Evolutionary conservation across 2,797 vertebrate genomes (phyloP), one percentile per base, ranked within the genome.

Genomic region (Sphenodon punctatus): DNA sequence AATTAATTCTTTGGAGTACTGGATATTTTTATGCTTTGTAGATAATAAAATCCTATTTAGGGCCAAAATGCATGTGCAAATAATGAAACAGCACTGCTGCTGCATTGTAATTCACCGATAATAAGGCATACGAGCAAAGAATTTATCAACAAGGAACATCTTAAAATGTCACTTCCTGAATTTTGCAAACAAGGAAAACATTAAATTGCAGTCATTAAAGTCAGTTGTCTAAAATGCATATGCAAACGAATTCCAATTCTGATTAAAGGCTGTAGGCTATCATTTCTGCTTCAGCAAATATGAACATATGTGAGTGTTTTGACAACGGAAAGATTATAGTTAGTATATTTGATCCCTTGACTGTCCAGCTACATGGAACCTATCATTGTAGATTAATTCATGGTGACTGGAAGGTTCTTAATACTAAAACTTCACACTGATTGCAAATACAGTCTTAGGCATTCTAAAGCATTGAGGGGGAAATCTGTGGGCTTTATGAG

Each of bases 1-100:
- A 96, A 95, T 95, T 91, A 95, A 95, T 95, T 96, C 95, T 93
- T 93, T 82, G 87, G 92, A 92, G 90, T 90, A 72, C 82, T 78
- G 67, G 85, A 67, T 94, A 83, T 94, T 93, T 93, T 93, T 93
- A 92, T 94, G 94, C 90, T 89, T 93, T 93, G 92, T 85, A 91
- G 91, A 90, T 94, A 93, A 93, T 92, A 95, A 94, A 93, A 92
- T 90, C 83, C 85, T 91, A 87, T 90, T 94, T 95, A 90, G 90
- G 87, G 78, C 81, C 85, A 93, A 95, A 94, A 93, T 76, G 71
- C 69, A 86, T 60, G 63, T 66, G 85, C 89, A 92, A 91, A 93
- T 93, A 92, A 92, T 51, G 77, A 85, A 85, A 91, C 63, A 79
- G 60, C 39, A 42, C 76, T 72, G 72, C 65, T 67, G 56, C 70